A percentile compares a stretch with the other conserved stretches of the same genome.
phyloP scores from a whole-genome alignment of 2,888 invertebrate species.

The Heterodera filipjevi region DNA sequence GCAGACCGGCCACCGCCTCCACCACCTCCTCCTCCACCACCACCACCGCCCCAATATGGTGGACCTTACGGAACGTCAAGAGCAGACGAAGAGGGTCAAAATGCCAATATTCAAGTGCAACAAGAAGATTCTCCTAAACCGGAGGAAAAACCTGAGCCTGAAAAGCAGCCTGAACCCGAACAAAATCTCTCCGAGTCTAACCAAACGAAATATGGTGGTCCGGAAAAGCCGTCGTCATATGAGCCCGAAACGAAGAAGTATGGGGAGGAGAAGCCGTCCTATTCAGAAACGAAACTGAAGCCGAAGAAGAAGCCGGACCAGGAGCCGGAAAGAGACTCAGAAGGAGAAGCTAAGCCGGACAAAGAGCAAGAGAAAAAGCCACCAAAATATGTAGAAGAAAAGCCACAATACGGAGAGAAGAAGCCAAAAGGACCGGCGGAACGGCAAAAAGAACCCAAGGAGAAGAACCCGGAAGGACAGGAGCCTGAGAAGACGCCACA shows the following conservation, averaged over 20 bases:
- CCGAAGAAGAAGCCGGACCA: too few species aligned
- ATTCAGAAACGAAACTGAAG: too few species aligned
- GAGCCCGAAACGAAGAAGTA: neutral
- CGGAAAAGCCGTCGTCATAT: neutral
- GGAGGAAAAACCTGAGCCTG: too few species aligned
- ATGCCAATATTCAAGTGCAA: neutral
- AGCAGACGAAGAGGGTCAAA: neutral
- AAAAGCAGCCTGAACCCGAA: too few species aligned
- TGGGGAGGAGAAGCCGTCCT: too few species aligned
- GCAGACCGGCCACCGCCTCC: neutral
- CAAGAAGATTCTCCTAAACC: neutral
- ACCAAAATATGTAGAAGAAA: too few species aligned
- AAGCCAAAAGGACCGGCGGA: neutral
- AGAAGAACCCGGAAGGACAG: too few species aligned
- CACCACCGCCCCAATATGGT: neutral
- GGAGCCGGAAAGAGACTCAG: too few species aligned
- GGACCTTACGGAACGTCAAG: neutral
- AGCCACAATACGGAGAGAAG: neutral
- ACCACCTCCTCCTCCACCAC: neutral
- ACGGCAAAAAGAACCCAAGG: neutral
- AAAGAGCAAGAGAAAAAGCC: neutral
- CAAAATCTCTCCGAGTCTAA: too few species aligned
- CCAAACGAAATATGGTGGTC: too few species aligned
- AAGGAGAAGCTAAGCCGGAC: too few species aligned
- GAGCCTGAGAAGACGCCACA: too few species aligned